Conservation (phyloP, 2,888 invertebrate species). For the Athripsodes cinereus region DNA sequence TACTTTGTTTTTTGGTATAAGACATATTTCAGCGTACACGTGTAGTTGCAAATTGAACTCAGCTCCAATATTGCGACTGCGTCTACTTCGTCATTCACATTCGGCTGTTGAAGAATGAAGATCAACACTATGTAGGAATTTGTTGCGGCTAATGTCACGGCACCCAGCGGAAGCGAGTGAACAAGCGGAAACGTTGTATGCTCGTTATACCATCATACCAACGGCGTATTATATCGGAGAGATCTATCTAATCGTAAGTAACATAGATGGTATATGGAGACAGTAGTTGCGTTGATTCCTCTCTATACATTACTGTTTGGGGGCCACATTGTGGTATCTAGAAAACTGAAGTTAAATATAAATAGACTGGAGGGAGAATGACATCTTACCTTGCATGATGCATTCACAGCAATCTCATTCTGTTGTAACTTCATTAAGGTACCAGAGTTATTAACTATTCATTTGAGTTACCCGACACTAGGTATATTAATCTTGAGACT, state of each 20-base stretch:
- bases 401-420: neutral
- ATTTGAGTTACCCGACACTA: too few relatives aligned
- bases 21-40: neutral
- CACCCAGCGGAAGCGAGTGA: conserved; percentile 10
- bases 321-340: too few relatives aligned
- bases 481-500: too few relatives aligned
- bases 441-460: too few relatives aligned
- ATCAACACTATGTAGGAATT: neutral
- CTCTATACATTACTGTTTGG: too few relatives aligned
- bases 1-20: neutral
- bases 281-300: conserved; percentile 21
- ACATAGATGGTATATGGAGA: conserved; percentile 26
- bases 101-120: neutral
- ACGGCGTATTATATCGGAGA: conserved; percentile 14
- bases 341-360: too few relatives aligned
- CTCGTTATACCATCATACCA: conserved; percentile 15
- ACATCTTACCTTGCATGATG: neutral
- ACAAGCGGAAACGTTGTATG: conserved; percentile 17
- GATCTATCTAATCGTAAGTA: conserved; percentile 26
- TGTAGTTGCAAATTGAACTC: neutral
- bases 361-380: too few relatives aligned
- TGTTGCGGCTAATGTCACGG: conserved; percentile 3
- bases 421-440: too few relatives aligned
- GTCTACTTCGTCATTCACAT: neutral
- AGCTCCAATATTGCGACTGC: neutral